These are phyloP conservation scores for Archegozetes longisetosus DNA, from an alignment of 1,140 invertebrate genomes.

Conservation along the genomic window DNA sequence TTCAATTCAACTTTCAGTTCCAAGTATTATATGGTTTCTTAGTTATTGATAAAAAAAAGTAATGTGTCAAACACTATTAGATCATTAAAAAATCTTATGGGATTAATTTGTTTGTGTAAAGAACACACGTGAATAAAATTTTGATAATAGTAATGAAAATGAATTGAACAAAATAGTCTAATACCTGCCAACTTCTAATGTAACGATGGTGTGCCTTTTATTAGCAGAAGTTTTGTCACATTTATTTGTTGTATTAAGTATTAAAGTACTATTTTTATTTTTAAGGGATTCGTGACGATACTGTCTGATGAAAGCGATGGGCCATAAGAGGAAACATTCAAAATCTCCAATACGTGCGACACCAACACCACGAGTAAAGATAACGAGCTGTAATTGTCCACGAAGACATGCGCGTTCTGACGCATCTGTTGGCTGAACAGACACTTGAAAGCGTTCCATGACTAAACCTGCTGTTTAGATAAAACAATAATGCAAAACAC, in stretches of 20 bases:
- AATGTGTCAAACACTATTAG: too few relatives aligned
- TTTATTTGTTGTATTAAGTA: not conserved
- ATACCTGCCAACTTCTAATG: slow-evolving; percentile 23
- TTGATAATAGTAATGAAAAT: slow-evolving; percentile 1
- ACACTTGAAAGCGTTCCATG: slow-evolving; percentile 17
- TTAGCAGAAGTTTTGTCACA: not conserved
- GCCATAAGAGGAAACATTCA: slow-evolving; percentile 21
- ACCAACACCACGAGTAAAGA: slow-evolving; percentile 20
- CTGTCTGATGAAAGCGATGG: slow-evolving; percentile 21
- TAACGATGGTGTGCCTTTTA: slow-evolving; percentile 18
- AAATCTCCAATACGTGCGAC: slow-evolving; percentile 15
- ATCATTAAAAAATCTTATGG: too few relatives aligned
- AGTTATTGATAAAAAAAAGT: too few relatives aligned
- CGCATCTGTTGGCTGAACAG: slow-evolving; percentile 18
- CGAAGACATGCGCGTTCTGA: slow-evolving; percentile 18
- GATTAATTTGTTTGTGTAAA: too few relatives aligned
- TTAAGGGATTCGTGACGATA: slow-evolving; percentile 19
- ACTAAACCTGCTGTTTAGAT: slow-evolving; percentile 11
- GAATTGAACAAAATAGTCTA: not conserved
- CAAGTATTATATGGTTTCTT: too few relatives aligned
- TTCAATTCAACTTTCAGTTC: too few relatives aligned
- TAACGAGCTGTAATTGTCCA: slow-evolving; percentile 17
- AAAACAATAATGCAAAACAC: too few relatives aligned
- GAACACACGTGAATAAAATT: too few relatives aligned
- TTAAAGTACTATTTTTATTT: not conserved